These are phyloP conservation scores for Parnassius smintheus DNA, from an alignment of 2,888 invertebrate species.

Conservation along the genomic window DNA sequence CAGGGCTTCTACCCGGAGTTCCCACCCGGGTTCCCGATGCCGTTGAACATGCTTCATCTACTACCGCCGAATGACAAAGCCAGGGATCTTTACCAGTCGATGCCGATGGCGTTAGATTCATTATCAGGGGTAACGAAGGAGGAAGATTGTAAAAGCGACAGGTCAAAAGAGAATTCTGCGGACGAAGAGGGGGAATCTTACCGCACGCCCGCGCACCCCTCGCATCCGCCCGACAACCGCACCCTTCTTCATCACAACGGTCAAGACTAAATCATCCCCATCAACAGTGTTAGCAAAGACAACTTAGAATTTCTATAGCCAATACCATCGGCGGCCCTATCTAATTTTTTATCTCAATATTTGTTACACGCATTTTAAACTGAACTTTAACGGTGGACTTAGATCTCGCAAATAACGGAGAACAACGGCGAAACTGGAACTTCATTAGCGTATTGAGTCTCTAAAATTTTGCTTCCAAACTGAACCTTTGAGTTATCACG, in stretches of 20 bases:
- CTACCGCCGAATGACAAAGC: conserved; percentile 90
- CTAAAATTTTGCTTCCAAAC: conserved; percentile 25
- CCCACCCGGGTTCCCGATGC: conserved; percentile 89
- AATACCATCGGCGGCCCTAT: conserved; percentile 3
- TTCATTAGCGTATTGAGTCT: conserved; percentile 49
- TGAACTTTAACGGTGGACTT: not conserved
- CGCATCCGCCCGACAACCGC: conserved; percentile 82
- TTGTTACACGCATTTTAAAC: conserved; percentile 7
- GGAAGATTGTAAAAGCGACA: conserved; percentile 84
- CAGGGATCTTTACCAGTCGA: conserved; percentile 82
- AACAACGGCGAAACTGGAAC: conserved; percentile 53
- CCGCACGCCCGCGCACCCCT: conserved; percentile 77
- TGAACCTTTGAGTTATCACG: conserved; percentile 33
- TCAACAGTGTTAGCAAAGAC: conserved; percentile 2
- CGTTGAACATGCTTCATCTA: conserved; percentile 91
- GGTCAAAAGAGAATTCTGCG: conserved; percentile 83
- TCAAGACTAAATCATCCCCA: conserved; percentile 83
- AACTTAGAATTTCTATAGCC: conserved; percentile 9
- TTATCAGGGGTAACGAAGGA: conserved; percentile 78
- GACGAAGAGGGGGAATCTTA: conserved; percentile 79
- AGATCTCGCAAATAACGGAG: conserved; percentile 18
- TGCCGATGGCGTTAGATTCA: conserved; percentile 80
- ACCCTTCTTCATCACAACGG: conserved; percentile 89
- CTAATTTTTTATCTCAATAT: conserved; percentile 8
- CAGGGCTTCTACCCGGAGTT: conserved; percentile 93